Evolutionary conservation across 2,888 invertebrate genomes (phyloP), one percentile per base, ranked within the genome.

Genomic region (Epistrophella euchroma): DNA sequence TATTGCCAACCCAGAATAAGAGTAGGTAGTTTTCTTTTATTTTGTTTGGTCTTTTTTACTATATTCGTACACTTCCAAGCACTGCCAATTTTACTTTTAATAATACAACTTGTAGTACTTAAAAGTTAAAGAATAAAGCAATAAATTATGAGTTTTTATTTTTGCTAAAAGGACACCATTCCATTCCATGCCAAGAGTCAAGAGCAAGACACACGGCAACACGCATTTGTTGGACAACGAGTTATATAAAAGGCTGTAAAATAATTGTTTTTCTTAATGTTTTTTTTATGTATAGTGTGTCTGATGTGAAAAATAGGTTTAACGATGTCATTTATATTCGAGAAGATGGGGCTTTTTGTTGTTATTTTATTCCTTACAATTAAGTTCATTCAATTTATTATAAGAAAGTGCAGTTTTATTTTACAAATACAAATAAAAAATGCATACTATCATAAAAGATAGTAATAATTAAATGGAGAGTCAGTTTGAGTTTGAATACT

Each of bases 261-360:
- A 64, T 64, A 64, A 64, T 64, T 64, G 62, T 45, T 64, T 62
- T 45, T 28, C 28, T 64, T 64, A 64, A 64, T 64, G 62, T 17
- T 45, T 64, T 62, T 62, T 64, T 64, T 62, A 52, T 52, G 52
- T 50, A 22, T 43, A 52, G 47, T 28, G 6, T 22, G 62, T 62
- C 43, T 62, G 62, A 25, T 28, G 25, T 45, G 62, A 17, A 45
- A 43, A 45, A 64, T 28, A 45, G 11, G n/a, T 64, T 64, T 64
- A 15, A 64, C 62, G 62, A 64, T 64, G 62, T 64, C 62, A 45
- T 64, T 64, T 64, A 45, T 64, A 64, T 64, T 28, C 17, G 62
- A 45, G 4, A 28, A 22, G 37, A 37, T 45, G 43, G 28, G 28
- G 17, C 6, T 45, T 15, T 45, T 37, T 62, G 35, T 25, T 25